Conservation (phyloP, 2,797 vertebrate genomes). For the Anguilla obscura region DNA sequence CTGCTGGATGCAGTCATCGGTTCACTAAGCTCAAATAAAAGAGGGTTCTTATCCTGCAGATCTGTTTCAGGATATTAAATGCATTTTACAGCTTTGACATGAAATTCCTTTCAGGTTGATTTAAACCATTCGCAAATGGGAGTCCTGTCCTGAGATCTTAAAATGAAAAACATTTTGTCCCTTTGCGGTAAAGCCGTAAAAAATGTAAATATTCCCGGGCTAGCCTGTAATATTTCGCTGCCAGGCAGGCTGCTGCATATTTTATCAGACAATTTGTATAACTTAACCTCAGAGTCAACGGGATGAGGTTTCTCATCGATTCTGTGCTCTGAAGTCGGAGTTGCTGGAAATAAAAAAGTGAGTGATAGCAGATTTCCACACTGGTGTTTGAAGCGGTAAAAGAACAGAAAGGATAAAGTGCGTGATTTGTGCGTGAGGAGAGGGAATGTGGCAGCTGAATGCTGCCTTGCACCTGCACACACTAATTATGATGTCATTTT, state of each 20-base stretch:
- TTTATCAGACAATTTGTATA: slow-evolving; percentile 14
- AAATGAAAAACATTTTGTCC: slow-evolving; percentile 1
- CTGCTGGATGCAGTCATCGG: neutral
- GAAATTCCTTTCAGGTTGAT: neutral
- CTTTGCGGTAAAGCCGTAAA: neutral
- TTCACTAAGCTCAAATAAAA: slow-evolving; percentile 4
- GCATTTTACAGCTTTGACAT: slow-evolving; percentile 5
- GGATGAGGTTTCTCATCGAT: neutral
- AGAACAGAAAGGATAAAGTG: neutral
- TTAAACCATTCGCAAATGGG: neutral
- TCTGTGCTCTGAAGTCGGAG: neutral
- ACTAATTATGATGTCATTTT: neutral
- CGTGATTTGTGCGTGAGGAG: neutral
- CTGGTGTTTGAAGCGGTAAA: neutral
- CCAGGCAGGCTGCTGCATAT: neutral
- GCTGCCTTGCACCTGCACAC: neutral
- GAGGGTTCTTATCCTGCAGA: neutral
- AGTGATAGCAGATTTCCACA: neutral
- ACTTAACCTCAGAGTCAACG: neutral
- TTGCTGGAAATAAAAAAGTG: neutral
- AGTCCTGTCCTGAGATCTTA: neutral
- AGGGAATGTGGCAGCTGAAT: neutral
- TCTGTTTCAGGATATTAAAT: slow-evolving; percentile 18
- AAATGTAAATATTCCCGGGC: neutral
- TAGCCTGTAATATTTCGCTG: neutral